These are phyloP conservation scores for Stenchaetothrips biformis DNA, from an alignment of 2,888 invertebrate species.

Conservation along the genomic window DNA sequence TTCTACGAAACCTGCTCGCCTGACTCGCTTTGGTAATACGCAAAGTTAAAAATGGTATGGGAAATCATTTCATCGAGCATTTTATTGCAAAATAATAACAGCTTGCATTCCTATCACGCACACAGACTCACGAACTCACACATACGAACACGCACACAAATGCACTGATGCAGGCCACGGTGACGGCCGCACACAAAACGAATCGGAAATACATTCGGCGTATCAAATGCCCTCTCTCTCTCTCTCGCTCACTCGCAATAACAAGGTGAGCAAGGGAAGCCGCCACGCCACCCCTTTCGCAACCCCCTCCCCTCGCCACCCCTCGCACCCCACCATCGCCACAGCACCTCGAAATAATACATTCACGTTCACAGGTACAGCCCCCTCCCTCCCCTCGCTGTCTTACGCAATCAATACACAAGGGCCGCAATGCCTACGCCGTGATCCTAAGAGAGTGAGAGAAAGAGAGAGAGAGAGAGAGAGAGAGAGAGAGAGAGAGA, in stretches of 20 bases:
- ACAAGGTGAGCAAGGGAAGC: background rate
- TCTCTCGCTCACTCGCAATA: background rate
- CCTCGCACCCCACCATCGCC: background rate
- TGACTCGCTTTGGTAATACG: no score
- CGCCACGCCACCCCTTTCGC: background rate
- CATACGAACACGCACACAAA: no score
- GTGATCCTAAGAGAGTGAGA: background rate
- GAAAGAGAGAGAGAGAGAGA: background rate
- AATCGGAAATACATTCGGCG: conserved; percentile 23
- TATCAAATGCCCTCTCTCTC: background rate
- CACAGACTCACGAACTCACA: no score
- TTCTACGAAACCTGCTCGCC: no score
- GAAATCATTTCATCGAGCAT: no score
- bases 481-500: conserved; percentile 1
- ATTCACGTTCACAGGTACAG: conserved; percentile 7
- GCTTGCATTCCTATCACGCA: no score
- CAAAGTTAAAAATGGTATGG: no score
- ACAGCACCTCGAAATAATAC: conserved; percentile 16
- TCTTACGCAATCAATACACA: conserved; percentile 13
- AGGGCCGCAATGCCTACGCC: background rate
- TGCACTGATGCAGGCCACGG: background rate
- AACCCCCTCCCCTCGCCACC: background rate
- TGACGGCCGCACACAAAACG: background rate
- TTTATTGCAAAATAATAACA: no score
- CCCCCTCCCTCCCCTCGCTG: background rate